These are phyloP conservation scores for Helicoverpa zea DNA, from an alignment of 1,140 invertebrate species.

Conservation along the genomic window DNA sequence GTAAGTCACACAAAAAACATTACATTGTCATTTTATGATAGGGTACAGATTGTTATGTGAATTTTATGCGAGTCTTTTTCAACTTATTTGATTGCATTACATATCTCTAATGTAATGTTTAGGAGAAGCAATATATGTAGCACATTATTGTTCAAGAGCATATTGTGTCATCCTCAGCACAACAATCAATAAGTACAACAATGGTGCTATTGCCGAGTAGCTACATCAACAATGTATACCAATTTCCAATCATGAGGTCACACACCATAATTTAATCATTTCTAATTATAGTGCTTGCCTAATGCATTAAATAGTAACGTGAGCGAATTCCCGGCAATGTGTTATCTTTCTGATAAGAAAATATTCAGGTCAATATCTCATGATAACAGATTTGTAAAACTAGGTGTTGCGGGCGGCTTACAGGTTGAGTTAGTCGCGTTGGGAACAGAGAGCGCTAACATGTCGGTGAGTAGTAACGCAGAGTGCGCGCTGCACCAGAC, in stretches of 20 bases:
- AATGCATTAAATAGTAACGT: constrained; percentile 57
- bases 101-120: too few relatives aligned
- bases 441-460: too few relatives aligned
- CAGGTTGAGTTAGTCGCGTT: not conserved
- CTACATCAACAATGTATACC: not conserved
- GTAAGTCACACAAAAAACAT: too few relatives aligned
- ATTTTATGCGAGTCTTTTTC: too few relatives aligned
- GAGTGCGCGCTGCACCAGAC: not conserved
- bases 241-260: constrained; percentile 47
- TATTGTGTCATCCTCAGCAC: not conserved
- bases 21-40: too few relatives aligned
- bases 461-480: too few relatives aligned
- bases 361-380: constrained; percentile 82
- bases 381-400: constrained; percentile 59
- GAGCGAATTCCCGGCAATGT: constrained; percentile 49
- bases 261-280: constrained; percentile 50
- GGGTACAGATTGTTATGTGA: too few relatives aligned
- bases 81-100: too few relatives aligned
- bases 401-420: not conserved
- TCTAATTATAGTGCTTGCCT: constrained; percentile 55
- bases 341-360: constrained; percentile 71
- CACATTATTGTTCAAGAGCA: too few relatives aligned
- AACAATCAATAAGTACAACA: not conserved
- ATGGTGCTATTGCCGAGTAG: not conserved
- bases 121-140: too few relatives aligned